Base-by-base conservation (phyloP, 2,797 vertebrate species). In the Poecilia wingei region DNA sequence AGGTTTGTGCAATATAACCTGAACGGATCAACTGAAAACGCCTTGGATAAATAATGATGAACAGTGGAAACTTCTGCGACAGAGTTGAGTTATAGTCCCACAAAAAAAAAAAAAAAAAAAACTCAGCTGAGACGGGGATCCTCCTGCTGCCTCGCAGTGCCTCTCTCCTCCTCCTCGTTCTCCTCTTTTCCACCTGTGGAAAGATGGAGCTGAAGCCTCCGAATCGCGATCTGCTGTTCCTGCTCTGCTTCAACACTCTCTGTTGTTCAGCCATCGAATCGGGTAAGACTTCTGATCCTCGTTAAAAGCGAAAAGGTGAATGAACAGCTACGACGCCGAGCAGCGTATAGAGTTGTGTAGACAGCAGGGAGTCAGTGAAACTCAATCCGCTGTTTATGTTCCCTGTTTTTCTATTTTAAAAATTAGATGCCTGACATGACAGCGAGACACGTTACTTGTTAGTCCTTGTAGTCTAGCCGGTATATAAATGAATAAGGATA, bases 181-280 rank as follows among this genome's bases (percentile, higher is more conserved):
- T 41, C 8, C 4, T 16, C 13, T 3, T 43, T 0, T 43, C 3
- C 10, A 31, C 28, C 57, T n/a, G 39, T n/a, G 20, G 39, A 69
- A 83, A 78, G 70, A 95, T 95, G 92, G 92, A 91, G 79, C 10
- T 74, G 84, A 75, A 57, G 68, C 53, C n/a, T 64, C 74, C 74
- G 85, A 78, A 84, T 57, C 80, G 77, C 68, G 31, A 79, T 73
- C 81, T 94, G 82, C 78, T 94, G 83, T 77, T 93, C 76, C 83
- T 94, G 75, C 82, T 94, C 70, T 64, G 82, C 81, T 78, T 84
- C 77, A 77, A 87, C 82, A 59, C 81, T 20, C 75, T 83, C 0
- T 87, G 78, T 75, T 76, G 86, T 81, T 86, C 90, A 7, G 90
- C 95, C 85, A 95, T 96, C 25, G 95, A 95, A 74, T 95, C 94